Base-by-base conservation (phyloP, 2,888 invertebrate species). In the Miltochrista miniata region DNA sequence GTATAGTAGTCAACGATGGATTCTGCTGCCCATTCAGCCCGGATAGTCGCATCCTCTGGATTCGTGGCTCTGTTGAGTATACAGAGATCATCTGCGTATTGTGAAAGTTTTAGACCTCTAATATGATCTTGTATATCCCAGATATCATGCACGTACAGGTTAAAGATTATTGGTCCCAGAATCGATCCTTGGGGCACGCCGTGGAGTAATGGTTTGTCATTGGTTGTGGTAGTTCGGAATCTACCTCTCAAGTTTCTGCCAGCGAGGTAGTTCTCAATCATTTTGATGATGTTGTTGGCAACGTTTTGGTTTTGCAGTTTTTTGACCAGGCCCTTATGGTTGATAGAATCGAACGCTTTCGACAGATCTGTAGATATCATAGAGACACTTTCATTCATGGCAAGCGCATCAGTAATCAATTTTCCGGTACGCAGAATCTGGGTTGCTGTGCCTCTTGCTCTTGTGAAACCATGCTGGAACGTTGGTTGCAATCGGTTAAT, bases 41-140 rank as follows among this genome's bases (percentile, higher is more conserved):
- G 46, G 24, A 5, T 29, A 29, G 51, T 45, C 24, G 14, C 46
- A 10, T 34, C 33, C 5, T 51, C 42, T 43, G 42, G 51, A 24
- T 46, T 29, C 0, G 9, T 3, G 34, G 33, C 46, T 33, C 29
- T 35, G 38, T 47, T 47, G 12, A 43, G 43, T 42, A 51, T 51
- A 43, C 47, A 43, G 9, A 51, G 42, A 29, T 51, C 34, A 46
- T 43, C 42, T 18, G 51, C 51, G 5, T 51, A 46, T 29, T 51
- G 46, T 29, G 51, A 46, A 24, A 45, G 41, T 33, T 46, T 51
- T 11, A 34, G 51, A 10, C 46, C 45, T 35, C 31, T 40, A 18
- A 51, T 46, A n/a, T 42, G 37, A 37, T 45, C 42, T 24, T 31
- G 31, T 31, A 8, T n/a, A n/a, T n/a, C n/a, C 31, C 31, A 31